Evolutionary conservation across 2,113 vertebrate genomes (phyloP).

Genomic region (Chaetorhynchus papuensis): DNA sequence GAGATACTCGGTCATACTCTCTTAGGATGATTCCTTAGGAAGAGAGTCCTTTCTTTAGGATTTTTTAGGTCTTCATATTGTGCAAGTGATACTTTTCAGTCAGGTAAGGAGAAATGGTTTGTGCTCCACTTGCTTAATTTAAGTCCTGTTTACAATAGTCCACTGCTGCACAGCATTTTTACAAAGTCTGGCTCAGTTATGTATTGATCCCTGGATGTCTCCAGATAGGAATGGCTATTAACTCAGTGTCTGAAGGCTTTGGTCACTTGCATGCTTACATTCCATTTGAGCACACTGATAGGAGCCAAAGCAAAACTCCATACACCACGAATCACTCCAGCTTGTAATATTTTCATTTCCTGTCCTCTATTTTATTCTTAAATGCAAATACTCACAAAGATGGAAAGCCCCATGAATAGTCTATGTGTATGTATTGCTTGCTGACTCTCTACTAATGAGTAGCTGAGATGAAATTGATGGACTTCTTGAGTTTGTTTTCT

Average conservation of each 20-base stretch:
- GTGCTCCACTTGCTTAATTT: neutral
- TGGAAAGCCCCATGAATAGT: neutral
- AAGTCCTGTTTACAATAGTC: neutral
- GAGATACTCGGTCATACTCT: neutral
- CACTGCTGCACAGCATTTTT: neutral
- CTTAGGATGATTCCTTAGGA: neutral
- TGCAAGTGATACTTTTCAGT: neutral
- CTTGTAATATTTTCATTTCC: neutral
- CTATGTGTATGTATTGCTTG: neutral
- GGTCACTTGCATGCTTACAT: neutral
- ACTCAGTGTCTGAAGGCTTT: neutral
- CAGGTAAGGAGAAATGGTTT: neutral
- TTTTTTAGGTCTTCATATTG: neutral
- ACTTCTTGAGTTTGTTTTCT: neutral
- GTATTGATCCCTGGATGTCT: neutral
- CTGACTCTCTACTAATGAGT: neutral
- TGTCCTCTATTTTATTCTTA: neutral
- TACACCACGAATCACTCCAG: neutral
- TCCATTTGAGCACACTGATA: neutral
- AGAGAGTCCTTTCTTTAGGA: neutral
- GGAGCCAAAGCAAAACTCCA: neutral
- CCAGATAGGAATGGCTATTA: neutral
- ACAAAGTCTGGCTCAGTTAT: neutral
- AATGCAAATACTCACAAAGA: neutral
- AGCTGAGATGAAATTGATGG: neutral